Conservation (phyloP, 2,113 vertebrate genomes). For the Jaculus jaculus region DNA sequence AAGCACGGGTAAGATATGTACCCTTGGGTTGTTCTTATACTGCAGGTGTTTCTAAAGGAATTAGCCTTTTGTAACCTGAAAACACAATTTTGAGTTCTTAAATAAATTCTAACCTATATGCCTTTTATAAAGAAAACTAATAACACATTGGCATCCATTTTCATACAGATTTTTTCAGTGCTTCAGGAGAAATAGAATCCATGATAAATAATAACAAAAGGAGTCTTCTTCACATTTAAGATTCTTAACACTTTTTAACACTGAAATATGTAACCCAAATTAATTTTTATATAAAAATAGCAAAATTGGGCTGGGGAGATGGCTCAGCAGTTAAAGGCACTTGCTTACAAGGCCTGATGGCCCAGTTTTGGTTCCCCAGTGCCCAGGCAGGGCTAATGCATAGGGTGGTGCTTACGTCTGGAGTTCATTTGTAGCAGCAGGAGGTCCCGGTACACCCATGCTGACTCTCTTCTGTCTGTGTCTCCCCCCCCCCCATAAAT, state of each 20-base stretch:
- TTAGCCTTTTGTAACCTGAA: not conserved
- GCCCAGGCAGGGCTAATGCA: too few relatives aligned
- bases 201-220: constrained; percentile 26
- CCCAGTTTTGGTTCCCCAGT: too few relatives aligned
- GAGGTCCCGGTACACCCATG: too few relatives aligned
- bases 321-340: too few relatives aligned
- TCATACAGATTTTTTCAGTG: constrained; percentile 8
- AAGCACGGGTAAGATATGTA: constrained; percentile 92
- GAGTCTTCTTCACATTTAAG: not conserved
- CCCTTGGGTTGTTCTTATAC: constrained; percentile 38
- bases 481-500: too few relatives aligned
- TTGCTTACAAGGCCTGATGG: too few relatives aligned
- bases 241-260: too few relatives aligned
- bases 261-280: not conserved
- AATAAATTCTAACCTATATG: constrained; percentile 31
- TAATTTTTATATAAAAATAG: constrained; percentile 34
- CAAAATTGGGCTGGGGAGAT: not conserved
- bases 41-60: constrained; percentile 32
- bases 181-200: not conserved
- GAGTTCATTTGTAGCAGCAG: too few relatives aligned
- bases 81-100: constrained; percentile 42
- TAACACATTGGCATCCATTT: not conserved
- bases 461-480: too few relatives aligned
- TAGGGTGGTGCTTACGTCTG: too few relatives aligned
- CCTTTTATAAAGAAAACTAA: not conserved